Evolutionary conservation across 2,113 vertebrate species (phyloP).

Genomic region (Brachypteracias leptosomus): DNA sequence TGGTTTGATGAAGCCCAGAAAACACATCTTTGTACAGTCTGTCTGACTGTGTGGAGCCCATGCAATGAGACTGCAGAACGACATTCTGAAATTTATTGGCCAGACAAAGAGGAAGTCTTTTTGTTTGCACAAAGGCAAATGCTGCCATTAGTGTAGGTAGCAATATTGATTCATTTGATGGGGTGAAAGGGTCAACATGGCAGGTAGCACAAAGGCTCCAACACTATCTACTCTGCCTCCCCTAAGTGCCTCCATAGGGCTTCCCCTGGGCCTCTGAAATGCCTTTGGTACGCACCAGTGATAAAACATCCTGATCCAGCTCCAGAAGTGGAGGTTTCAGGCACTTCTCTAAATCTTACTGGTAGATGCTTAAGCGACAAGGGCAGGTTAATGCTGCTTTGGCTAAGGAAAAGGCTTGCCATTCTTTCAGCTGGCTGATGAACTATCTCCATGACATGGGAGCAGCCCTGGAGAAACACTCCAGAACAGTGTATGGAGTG

Average conservation of each 20-base stretch:
- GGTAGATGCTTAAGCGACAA: neutral
- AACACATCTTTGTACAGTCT: no score
- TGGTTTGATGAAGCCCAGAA: neutral
- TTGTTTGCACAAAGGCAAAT: neutral
- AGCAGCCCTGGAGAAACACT: neutral
- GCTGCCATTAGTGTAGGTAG: neutral
- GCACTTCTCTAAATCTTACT: neutral
- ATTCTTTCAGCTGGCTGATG: neutral
- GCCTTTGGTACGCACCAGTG: neutral
- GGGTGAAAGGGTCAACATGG: neutral
- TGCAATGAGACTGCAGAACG: neutral
- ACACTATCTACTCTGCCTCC: neutral
- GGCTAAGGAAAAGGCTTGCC: neutral
- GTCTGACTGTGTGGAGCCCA: accelerated
- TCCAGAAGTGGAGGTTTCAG: neutral
- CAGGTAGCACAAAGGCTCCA: neutral
- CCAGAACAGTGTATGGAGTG: neutral
- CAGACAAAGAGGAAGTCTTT: neutral
- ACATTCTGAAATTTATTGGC: neutral
- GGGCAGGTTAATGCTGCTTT: neutral
- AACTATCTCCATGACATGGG: accelerated
- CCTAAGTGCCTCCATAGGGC: neutral
- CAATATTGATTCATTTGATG: neutral
- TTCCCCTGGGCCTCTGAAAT: neutral
- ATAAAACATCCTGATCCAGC: accelerated